These are phyloP conservation scores for Ommatoiulus sabulosus DNA, from an alignment of 2,888 invertebrate species.

Conservation along the genomic window DNA sequence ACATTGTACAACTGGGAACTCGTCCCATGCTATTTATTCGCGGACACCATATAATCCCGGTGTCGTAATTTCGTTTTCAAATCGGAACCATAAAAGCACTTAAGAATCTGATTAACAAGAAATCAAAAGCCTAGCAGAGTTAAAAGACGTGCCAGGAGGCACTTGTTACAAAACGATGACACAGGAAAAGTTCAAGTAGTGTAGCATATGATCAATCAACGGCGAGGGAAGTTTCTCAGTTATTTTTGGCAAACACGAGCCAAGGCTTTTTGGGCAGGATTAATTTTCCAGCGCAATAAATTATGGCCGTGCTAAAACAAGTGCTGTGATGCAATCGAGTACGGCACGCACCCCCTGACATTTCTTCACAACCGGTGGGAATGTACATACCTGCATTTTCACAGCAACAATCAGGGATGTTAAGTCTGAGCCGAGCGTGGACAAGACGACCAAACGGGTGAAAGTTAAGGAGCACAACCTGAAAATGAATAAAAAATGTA, in stretches of 20 bases:
- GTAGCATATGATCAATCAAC: neutral
- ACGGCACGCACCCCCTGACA: neutral
- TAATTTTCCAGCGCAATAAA: neutral
- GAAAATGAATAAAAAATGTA: neutral
- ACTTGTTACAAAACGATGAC: neutral
- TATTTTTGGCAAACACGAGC: neutral
- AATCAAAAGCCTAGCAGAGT: neutral
- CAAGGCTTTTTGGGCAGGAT: neutral
- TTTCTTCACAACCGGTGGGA: neutral
- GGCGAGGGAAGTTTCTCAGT: neutral
- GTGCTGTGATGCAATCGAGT: neutral
- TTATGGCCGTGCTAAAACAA: neutral
- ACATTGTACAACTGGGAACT: too few species aligned
- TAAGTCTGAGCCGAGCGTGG: conserved; percentile 82
- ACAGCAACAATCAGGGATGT: conserved; percentile 90
- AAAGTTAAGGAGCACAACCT: conserved; percentile 92
- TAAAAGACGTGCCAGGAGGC: neutral
- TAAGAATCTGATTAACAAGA: neutral
- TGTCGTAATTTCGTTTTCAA: neutral
- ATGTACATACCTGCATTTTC: conserved; percentile 81
- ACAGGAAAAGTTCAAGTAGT: neutral
- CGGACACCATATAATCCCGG: neutral
- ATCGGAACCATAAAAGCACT: neutral
- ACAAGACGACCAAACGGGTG: conserved; percentile 83
- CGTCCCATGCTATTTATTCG: neutral